Conservation (phyloP, 1,140 invertebrate species). For the Ips typographus region DNA sequence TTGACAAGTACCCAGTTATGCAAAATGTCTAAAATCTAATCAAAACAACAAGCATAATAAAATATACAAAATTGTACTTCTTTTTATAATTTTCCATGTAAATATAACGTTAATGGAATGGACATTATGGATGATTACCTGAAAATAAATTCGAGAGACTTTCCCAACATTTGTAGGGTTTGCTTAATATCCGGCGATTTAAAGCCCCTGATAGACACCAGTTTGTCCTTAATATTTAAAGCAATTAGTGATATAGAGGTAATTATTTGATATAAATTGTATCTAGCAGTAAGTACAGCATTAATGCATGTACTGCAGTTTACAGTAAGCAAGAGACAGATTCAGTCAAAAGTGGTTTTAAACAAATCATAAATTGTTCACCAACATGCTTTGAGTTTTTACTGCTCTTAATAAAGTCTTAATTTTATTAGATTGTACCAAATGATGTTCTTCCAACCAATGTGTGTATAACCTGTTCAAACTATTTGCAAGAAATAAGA, state of each 20-base stretch:
- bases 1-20: too few species aligned
- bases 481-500: conserved; percentile 32
- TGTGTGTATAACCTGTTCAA: conserved; percentile 29
- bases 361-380: background rate
- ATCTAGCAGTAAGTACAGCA: background rate
- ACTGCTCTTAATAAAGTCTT: background rate
- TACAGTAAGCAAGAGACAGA: too few species aligned
- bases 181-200: conserved; percentile 35
- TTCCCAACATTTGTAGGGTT: conserved; percentile 39
- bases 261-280: conserved; percentile 1
- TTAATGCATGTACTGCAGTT: too few species aligned
- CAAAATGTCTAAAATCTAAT: too few species aligned
- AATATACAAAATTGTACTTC: too few species aligned
- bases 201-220: conserved; percentile 32
- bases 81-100: too few species aligned
- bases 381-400: too few species aligned
- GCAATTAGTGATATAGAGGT: conserved; percentile 34
- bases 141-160: conserved; percentile 33
- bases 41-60: too few species aligned
- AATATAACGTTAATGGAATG: too few species aligned
- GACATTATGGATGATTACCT: conserved; percentile 17
- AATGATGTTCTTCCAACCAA: conserved; percentile 31
- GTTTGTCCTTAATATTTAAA: conserved; percentile 20
- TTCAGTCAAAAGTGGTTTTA: too few species aligned
- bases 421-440: conserved; percentile 29